Evolutionary conservation across 2,797 vertebrate species (phyloP).

Genomic region (Peromyscus nudipes): DNA sequence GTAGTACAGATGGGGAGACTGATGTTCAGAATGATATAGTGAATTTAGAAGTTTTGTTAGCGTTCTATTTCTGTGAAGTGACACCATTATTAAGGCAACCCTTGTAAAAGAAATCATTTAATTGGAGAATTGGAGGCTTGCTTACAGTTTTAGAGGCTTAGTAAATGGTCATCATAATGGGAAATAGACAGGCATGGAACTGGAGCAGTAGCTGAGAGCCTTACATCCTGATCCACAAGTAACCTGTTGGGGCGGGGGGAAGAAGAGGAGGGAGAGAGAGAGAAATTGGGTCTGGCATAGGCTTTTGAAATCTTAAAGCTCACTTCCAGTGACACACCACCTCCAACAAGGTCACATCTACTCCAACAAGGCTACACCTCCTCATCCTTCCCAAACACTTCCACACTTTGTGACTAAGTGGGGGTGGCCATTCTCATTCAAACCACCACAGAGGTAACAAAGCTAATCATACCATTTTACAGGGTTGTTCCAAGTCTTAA

Average conservation of each 20-base stretch:
- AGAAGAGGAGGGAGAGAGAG: not conserved
- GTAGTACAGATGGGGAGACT: not conserved
- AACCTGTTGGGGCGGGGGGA: too few relatives aligned
- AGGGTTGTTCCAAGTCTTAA: not conserved
- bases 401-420: not conserved
- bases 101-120: not conserved
- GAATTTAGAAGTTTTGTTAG: not conserved
- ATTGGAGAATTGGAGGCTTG: not conserved
- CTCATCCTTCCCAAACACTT: not conserved
- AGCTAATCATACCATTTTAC: not conserved
- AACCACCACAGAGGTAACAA: not conserved
- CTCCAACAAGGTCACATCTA: not conserved
- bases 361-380: not conserved
- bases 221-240: not conserved
- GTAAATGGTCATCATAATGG: not conserved
- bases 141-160: not conserved
- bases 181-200: not conserved
- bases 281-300: not conserved
- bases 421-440: not conserved
- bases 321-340: not conserved
- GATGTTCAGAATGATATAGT: constrained; percentile 30
- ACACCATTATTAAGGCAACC: not conserved
- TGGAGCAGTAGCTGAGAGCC: not conserved
- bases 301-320: not conserved
- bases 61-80: not conserved